Base-by-base conservation (phyloP, 1,140 invertebrate species). In the Pseudomyrmex cubaensis region DNA sequence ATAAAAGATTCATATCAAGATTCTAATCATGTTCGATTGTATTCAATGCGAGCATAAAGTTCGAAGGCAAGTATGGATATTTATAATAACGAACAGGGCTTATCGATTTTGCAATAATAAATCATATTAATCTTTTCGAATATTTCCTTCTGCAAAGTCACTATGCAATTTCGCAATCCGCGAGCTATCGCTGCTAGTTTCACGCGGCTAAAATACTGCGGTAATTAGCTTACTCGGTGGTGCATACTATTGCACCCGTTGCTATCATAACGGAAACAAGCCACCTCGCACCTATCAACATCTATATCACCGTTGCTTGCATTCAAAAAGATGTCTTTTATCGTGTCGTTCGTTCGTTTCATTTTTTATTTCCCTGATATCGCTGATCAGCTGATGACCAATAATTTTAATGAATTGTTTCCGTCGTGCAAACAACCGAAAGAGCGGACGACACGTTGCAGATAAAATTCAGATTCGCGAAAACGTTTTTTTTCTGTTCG, bases 181-280 rank as follows among this genome's bases (percentile, higher is more conserved):
- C 57, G 57, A 63, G 75, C 17, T 48, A 48, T 62, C 22, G 20
- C 59, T 17, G 67, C 25, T 13, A 61, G 64, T 70, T 15, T 70
- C 66, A 20, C 64, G 7, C 76, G 35, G 64, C 52, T 78, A 70
- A 78, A 78, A 78, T 70, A 78, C 20, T 20, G 54, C 76, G 35
- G 44, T 78, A 78, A 78, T 69, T 78, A 78, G 54, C 54, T 69
- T 70, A 78, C 76, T 57, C 10, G 44, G 17, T 17, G 20, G n/a
- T 52, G 64, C 48, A 70, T 59, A 70, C 64, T 69, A 35, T 35
- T 5, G 52, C 20, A 70, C 48, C 48, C 52, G 25, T 17, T 57
- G 15, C 54, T 70, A 57, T 64, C 52, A 77, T 67, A 77, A 69
- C 63, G 52, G 75, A 67, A 77, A 57, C 44, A 78, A 78, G 20